Evolutionary conservation across 2,797 vertebrate species (phyloP).

Genomic region (Falco columbarius): DNA sequence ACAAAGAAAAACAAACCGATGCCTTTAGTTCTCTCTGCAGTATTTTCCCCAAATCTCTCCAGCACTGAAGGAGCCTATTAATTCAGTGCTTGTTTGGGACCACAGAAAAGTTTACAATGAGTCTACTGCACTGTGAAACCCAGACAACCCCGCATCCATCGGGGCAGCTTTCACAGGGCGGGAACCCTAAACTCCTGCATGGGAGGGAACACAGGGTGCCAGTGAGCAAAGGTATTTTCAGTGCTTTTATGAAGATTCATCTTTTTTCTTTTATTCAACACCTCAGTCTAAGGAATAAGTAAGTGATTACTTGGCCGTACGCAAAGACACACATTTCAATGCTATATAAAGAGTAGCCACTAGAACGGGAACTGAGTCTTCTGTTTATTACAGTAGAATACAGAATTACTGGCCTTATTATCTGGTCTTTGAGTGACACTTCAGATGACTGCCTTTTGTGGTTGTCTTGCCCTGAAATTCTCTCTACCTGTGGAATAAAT

Average conservation of each 20-base stretch:
- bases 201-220: neutral
- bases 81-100: neutral
- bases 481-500: neutral
- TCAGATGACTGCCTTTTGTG: neutral
- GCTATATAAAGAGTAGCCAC: neutral
- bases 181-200: neutral
- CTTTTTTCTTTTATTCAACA: neutral
- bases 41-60: neutral
- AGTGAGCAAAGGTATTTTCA: neutral
- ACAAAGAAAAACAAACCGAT: neutral
- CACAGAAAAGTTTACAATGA: neutral
- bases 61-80: neutral
- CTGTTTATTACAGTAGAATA: neutral
- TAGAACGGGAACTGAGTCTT: neutral
- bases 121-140: neutral
- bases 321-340: neutral
- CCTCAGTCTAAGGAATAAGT: neutral
- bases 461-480: neutral
- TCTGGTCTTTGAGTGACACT: neutral
- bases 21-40: neutral
- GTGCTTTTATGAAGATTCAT: neutral
- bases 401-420: neutral
- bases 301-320: neutral
- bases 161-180: neutral
- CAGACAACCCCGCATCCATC: neutral